phyloP scores from a whole-genome alignment of 2,797 vertebrate species.

The Sebastes cheni region DNA sequence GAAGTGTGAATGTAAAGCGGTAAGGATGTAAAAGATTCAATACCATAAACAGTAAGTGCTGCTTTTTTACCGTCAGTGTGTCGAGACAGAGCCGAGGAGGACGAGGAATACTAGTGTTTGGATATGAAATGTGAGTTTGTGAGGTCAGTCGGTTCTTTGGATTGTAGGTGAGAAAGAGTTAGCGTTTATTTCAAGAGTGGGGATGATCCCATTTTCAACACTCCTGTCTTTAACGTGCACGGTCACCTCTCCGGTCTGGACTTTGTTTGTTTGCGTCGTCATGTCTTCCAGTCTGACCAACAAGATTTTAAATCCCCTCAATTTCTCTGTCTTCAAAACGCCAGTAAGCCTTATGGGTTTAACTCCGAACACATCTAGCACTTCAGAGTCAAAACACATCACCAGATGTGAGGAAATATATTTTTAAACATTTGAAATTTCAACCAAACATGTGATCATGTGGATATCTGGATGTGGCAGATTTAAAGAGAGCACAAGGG shows the following conservation, averaged over 20 bases:
- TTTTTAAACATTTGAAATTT: slow-evolving; percentile 32
- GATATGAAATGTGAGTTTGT: background rate
- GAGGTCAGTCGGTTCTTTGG: background rate
- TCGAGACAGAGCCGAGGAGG: background rate
- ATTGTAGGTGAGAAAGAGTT: background rate
- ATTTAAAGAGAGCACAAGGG: slow-evolving; percentile 34
- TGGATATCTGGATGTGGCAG: slow-evolving; percentile 25
- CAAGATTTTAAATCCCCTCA: slow-evolving; percentile 42
- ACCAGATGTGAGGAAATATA: slow-evolving; percentile 28
- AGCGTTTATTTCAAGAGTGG: background rate
- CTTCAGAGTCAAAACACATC: slow-evolving; percentile 24
- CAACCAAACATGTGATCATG: slow-evolving; percentile 7
- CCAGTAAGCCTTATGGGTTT: slow-evolving; percentile 67
- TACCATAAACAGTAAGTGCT: slow-evolving; percentile 16
- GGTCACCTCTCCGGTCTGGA: slow-evolving; percentile 44
- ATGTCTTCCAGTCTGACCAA: slow-evolving; percentile 71
- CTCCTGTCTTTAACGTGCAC: slow-evolving; percentile 32
- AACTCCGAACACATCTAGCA: slow-evolving; percentile 41
- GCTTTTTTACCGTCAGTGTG: slow-evolving; percentile 28
- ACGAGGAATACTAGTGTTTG: background rate
- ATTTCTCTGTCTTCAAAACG: slow-evolving; percentile 48
- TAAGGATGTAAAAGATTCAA: background rate
- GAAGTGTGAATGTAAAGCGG: slow-evolving; percentile 39
- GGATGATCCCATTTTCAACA: background rate
- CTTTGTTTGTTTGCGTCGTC: slow-evolving; percentile 53